Evolutionary conservation across 2,113 vertebrate genomes (phyloP), one percentile per base, ranked within the genome.

Genomic region (Cariama cristata): DNA sequence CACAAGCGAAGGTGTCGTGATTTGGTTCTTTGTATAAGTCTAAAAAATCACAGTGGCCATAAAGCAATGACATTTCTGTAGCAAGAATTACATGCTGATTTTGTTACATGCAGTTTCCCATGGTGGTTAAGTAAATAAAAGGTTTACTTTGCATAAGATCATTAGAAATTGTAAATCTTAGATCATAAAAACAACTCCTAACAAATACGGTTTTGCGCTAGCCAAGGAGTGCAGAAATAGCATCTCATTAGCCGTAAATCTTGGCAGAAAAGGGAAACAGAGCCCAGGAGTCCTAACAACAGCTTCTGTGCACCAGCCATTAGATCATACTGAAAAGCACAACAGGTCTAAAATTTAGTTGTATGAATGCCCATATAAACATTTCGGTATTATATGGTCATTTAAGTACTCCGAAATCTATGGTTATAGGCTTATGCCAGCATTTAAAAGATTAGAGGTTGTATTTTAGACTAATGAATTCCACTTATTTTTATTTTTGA

Each of bases 101-200:
- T 94, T 85, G 45, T 88, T 79, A 58, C n/a, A 42, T 24, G 35
- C 14, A 24, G 8, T 90, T 68, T 91, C 68, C 86, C 42, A 26
- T 23, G 26, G 55, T 44, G 45, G 50, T 52, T 88, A 74, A 88
- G 45, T 73, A 86, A 95, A 91, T 91, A 82, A 95, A 85, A 87
- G 94, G 58, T 95, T 96, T 93, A 62, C 87, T 90, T 95, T 91
- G 67, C 71, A 60, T 55, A 58, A 44, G 53, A 59, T 90, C 53
- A 24, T 86, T 94, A 91, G 85, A 93, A 97, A 94, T 85, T 58
- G 53, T 76, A 95, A 95, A 93, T 86, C 77, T 79, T 80, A 67
- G 62, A 69, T 88, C 84, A 86, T 86, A 95, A 95, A 96, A 96
- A 66, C 44, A 92, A 71, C 1, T 3, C 40, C 63, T 86, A 87